Percentiles rank a stretch among this genome's conserved stretches.
Conservation (phyloP, 2,797 vertebrate species). For the Buceros bicornis region DNA sequence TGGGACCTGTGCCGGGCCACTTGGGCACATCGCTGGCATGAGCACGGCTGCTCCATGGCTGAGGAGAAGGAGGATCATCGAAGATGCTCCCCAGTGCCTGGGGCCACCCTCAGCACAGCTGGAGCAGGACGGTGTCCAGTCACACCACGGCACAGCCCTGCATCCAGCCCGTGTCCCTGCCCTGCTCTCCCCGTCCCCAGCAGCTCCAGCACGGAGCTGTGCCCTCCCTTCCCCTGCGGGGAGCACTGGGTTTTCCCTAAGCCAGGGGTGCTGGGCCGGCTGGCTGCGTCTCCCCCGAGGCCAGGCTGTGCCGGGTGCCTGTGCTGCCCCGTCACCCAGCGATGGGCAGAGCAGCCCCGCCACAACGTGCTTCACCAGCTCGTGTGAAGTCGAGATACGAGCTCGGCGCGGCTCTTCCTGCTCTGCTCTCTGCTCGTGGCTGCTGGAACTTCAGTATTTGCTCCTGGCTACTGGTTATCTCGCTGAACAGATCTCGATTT, state of each 20-base stretch:
- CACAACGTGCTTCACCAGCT: fast-evolving
- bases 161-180: neutral
- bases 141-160: neutral
- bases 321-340: no score
- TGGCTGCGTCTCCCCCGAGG: no score
- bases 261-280: neutral
- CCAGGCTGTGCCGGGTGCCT: no score
- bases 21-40: fast-evolving
- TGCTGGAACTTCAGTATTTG: neutral
- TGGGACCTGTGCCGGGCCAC: fast-evolving
- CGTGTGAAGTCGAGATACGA: neutral
- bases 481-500: neutral
- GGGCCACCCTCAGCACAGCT: neutral
- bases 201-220: neutral
- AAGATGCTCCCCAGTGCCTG: neutral
- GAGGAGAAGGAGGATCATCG: neutral
- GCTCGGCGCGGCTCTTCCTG: neutral
- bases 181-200: neutral
- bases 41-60: neutral
- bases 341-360: neutral
- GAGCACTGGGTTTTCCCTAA: neutral
- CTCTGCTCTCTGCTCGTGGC: neutral
- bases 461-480: neutral
- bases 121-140: fast-evolving
- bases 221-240: no score